A percentile compares a stretch with the other conserved stretches of the same genome.
Conservation (phyloP, 2,797 vertebrate species). For the Sebastolobus altivelis region DNA sequence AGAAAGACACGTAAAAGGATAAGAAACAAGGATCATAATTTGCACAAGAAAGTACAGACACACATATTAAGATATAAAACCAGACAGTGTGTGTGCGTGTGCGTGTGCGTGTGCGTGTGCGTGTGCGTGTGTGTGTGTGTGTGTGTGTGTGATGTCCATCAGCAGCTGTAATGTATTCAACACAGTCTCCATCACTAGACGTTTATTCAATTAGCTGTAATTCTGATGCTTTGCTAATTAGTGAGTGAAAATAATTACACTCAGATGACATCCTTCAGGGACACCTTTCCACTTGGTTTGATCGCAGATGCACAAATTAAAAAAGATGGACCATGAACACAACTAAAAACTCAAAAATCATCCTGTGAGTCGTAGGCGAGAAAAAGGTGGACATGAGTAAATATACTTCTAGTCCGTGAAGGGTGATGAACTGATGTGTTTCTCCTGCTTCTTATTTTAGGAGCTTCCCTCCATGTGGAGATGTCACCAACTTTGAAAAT, state of each 20-base stretch:
- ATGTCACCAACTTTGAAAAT: not conserved
- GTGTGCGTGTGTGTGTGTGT: not conserved
- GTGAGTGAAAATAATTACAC: constrained; percentile 56
- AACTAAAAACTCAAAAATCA: constrained; percentile 32
- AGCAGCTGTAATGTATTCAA: constrained; percentile 35
- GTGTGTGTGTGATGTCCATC: not conserved
- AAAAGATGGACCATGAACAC: constrained; percentile 11
- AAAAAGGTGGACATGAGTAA: constrained; percentile 30
- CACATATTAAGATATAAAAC: not conserved
- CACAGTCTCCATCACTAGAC: constrained; percentile 17
- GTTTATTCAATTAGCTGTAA: constrained; percentile 62
- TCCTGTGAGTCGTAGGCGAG: not conserved
- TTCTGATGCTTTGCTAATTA: constrained; percentile 68
- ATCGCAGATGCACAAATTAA: constrained; percentile 46
- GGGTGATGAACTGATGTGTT: not conserved
- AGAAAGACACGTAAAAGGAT: not conserved
- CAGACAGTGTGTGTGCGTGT: not conserved
- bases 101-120: not conserved
- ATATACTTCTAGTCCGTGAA: not conserved
- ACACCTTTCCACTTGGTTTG: constrained; percentile 53
- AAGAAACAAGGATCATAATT: not conserved
- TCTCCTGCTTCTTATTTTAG: not conserved
- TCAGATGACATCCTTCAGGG: constrained; percentile 37
- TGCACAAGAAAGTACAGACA: not conserved
- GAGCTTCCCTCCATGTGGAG: not conserved